Base-by-base conservation (phyloP, 2,113 vertebrate genomes). In the Addax nasomaculatus region DNA sequence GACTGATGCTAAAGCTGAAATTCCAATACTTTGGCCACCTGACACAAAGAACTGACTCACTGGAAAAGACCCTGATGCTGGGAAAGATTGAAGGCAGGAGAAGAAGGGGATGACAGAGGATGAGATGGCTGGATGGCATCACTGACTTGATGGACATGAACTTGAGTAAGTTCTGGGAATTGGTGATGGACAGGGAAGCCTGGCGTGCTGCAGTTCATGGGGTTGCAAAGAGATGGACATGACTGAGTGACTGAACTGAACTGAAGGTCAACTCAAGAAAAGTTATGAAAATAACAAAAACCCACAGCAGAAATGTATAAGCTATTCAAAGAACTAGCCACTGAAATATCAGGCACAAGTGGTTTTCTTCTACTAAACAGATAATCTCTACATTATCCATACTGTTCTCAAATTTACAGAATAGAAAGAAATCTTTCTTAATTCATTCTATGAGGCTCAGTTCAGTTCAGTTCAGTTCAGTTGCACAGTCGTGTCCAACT, bases 261-360 rank as follows among this genome's bases (percentile, higher is more conserved):
- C 23, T 57, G 67, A 73, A 73, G n/a, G 67, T 39, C n/a, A 73
- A 23, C 21, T 73, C n/a, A 23, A 73, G 89, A 62, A 70, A 94
- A 96, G 30, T 94, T 70, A 89, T 64, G 30, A 70, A 89, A 92
- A 89, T 21, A 43, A 90, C 23, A 92, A 93, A 88, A 93, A 57
- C 30, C 3, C 30, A 78, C 2, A 67, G 43, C 55, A 96, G 80
- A 86, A 90, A 84, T 87, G 7, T 88, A 5, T 90, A 95, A 93
- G 19, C 36, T 83, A 85, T 23, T 86, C n/a, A 45, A 96, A 92
- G 70, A 86, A 81, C 12, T 53, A 80, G 85, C 36, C 79, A 87
- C n/a, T 96, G 80, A 94, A 96, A 84, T 5, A 76, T 64, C n/a
- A 86, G 33, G 19, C 53, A 84, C 55, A 93, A 79, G 58, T 43